phyloP scores from a whole-genome alignment of 2,888 invertebrate genomes.

The Dryomyza anilis region DNA sequence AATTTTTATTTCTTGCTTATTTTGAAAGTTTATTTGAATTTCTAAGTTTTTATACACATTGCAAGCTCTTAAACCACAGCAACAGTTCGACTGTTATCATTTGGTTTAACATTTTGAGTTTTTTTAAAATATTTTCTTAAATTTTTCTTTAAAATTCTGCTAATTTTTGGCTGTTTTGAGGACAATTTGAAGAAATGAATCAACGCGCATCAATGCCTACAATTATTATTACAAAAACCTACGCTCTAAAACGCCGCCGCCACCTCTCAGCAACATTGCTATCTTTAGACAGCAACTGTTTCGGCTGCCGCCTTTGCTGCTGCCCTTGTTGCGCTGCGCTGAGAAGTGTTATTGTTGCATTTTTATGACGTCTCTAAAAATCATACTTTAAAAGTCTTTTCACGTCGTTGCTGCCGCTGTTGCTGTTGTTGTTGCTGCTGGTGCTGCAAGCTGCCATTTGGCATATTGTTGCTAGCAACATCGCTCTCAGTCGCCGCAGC shows the following conservation, averaged over 20 bases:
- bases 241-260: slow-evolving; percentile 38
- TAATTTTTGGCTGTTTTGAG: background rate
- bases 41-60: background rate
- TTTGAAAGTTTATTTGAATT: background rate
- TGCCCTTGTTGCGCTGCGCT: slow-evolving; percentile 35
- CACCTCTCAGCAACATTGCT: slow-evolving; percentile 8
- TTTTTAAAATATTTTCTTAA: background rate
- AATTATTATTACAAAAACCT: slow-evolving; percentile 52
- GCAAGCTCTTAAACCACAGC: background rate
- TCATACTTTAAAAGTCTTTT: slow-evolving; percentile 62
- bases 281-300: slow-evolving; percentile 22
- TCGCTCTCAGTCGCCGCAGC: too few relatives aligned
- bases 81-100: background rate
- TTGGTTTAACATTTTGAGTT: background rate
- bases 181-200: background rate
- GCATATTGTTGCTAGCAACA: slow-evolving; percentile 37
- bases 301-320: slow-evolving; percentile 35
- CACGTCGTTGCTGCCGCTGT: slow-evolving; percentile 56
- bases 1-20: too few relatives aligned
- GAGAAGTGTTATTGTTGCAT: slow-evolving; percentile 51
- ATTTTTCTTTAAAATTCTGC: background rate
- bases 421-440: slow-evolving; percentile 53
- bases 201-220: slow-evolving; percentile 23
- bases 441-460: slow-evolving; percentile 37
- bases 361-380: slow-evolving; percentile 63